phyloP scores from a whole-genome alignment of 2,888 invertebrate species.

The Amphipyra berbera region DNA sequence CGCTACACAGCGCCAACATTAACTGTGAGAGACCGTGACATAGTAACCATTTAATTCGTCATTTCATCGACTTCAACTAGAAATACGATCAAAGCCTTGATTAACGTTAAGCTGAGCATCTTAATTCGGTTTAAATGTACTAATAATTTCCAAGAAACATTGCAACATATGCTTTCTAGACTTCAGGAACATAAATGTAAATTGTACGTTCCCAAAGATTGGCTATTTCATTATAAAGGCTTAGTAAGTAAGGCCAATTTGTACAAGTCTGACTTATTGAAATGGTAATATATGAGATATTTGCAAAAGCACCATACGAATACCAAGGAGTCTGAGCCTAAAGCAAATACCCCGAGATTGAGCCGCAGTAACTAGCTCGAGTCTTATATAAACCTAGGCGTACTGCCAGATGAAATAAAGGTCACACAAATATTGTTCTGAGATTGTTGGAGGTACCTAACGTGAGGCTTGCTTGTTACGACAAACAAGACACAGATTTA shows the following conservation, averaged over 20 bases:
- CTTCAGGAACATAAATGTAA: background rate
- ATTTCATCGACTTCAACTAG: slow-evolving; percentile 11
- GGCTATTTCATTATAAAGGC: slow-evolving; percentile 9
- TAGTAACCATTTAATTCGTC: slow-evolving; percentile 16
- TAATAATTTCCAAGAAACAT: slow-evolving; percentile 12
- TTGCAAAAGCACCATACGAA: slow-evolving; percentile 19
- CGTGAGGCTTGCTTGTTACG: slow-evolving; percentile 16
- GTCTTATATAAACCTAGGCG: slow-evolving; percentile 41
- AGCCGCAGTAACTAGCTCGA: slow-evolving; percentile 36
- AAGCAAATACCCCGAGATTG: slow-evolving; percentile 46
- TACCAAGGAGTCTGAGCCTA: slow-evolving; percentile 29
- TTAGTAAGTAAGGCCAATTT: background rate
- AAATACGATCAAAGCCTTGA: slow-evolving; percentile 26
- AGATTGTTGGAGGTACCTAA: slow-evolving; percentile 16
- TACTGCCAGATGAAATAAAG: slow-evolving; percentile 38
- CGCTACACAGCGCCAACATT: background rate
- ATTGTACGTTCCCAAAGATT: background rate
- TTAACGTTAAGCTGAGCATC: slow-evolving; percentile 18
- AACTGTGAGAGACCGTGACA: slow-evolving; percentile 10
- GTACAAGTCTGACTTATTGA: slow-evolving; percentile 18
- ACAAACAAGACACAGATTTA: slow-evolving; percentile 34
- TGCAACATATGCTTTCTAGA: slow-evolving; percentile 6
- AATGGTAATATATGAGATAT: slow-evolving; percentile 31
- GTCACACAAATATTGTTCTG: slow-evolving; percentile 52
- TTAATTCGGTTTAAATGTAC: slow-evolving; percentile 36